A percentile compares a stretch with the other conserved stretches of the same genome.
Evolutionary conservation across 2,113 vertebrate species (phyloP).

Genomic region (Sinocyclocheilus maitianheensis): DNA sequence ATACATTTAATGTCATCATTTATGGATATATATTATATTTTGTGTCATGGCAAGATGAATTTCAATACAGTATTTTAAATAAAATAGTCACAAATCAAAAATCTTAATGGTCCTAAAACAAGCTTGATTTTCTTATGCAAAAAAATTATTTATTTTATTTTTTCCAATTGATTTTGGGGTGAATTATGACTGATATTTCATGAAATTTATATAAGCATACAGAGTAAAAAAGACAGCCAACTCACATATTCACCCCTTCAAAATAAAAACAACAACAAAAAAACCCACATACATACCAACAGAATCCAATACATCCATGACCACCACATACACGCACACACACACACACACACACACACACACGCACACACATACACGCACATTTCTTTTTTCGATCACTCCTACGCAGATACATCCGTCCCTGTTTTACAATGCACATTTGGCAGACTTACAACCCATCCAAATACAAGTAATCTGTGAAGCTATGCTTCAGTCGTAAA

Average conservation of each 20-base stretch:
- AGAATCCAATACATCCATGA: constrained; percentile 47
- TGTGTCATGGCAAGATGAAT: too few relatives aligned
- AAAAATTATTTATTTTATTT: too few relatives aligned
- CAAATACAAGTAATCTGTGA: constrained; percentile 60
- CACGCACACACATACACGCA: constrained; percentile 12
- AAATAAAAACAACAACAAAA: background rate
- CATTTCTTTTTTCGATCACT: background rate
- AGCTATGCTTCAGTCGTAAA: constrained; percentile 59
- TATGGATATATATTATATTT: too few relatives aligned
- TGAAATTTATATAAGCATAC: background rate
- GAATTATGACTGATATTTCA: background rate
- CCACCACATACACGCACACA: constrained; percentile 10
- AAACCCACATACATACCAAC: constrained; percentile 39
- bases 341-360: constrained; percentile 30
- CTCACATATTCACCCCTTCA: constrained; percentile 45
- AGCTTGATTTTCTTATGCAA: background rate
- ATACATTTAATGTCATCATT: too few relatives aligned
- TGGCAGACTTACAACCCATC: constrained; percentile 61
- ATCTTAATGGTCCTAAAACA: background rate
- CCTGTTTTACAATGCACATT: constrained; percentile 54
- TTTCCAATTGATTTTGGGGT: too few relatives aligned
- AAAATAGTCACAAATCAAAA: too few relatives aligned
- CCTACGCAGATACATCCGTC: constrained; percentile 31
- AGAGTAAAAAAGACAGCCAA: constrained; percentile 8
- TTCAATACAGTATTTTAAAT: too few relatives aligned